Evolutionary conservation across 2,113 vertebrate genomes (phyloP).

Genomic region (Ahaetulla prasina): DNA sequence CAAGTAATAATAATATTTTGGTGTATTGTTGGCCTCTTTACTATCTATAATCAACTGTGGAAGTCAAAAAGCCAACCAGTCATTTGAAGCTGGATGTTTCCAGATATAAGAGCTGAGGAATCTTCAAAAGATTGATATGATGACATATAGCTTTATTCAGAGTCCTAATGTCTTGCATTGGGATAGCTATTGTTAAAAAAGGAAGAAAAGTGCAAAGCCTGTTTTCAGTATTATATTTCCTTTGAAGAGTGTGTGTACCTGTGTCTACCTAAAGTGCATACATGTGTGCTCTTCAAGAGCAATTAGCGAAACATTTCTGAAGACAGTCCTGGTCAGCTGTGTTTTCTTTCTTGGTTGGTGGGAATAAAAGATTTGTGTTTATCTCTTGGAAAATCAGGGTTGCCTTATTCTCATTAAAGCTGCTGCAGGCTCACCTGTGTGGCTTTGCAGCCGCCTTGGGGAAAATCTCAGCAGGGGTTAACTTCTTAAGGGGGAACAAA

Average conservation of each 20-base stretch:
- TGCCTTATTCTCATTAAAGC: slow-evolving; percentile 72
- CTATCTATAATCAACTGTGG: slow-evolving; percentile 21
- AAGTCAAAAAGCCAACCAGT: neutral
- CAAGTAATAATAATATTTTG: slow-evolving; percentile 15
- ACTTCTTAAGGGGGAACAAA: slow-evolving; percentile 65
- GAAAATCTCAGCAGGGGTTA: slow-evolving; percentile 71
- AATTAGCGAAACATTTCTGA: slow-evolving; percentile 33
- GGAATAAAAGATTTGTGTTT: slow-evolving; percentile 73
- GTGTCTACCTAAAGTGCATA: neutral
- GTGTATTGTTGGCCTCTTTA: slow-evolving; percentile 21
- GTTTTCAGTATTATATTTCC: neutral
- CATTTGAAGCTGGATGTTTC: neutral
- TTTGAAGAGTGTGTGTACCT: neutral
- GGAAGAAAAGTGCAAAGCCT: slow-evolving; percentile 24
- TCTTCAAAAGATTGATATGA: neutral
- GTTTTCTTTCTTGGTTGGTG: slow-evolving; percentile 47
- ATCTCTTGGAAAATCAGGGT: slow-evolving; percentile 69
- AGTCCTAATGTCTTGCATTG: neutral
- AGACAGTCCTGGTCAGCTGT: neutral
- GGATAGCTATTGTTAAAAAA: slow-evolving; percentile 2
- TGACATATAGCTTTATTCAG: slow-evolving; percentile 15
- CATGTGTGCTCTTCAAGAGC: slow-evolving; percentile 1
- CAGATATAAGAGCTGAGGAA: slow-evolving; percentile 6
- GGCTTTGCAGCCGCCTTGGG: slow-evolving; percentile 72
- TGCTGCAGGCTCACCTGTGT: slow-evolving; percentile 71